Conservation (phyloP, 1,140 invertebrate genomes). For the Meloidogyne exigua region DNA sequence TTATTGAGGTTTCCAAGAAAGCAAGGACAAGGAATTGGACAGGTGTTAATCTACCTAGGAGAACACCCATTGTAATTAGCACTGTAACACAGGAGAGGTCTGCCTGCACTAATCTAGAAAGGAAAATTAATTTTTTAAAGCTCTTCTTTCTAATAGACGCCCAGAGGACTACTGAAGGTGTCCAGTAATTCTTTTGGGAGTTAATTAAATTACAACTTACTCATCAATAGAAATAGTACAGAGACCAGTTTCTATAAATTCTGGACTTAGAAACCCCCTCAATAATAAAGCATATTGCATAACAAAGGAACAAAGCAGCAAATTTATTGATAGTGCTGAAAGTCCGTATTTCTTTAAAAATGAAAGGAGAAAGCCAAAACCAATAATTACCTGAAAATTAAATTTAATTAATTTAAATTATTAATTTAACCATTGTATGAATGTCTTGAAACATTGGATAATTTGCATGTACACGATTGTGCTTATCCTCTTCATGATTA, state of each 20-base stretch:
- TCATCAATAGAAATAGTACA: slow-evolving; percentile 63
- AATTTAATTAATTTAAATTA: neutral
- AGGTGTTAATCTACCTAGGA: slow-evolving; percentile 66
- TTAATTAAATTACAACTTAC: slow-evolving; percentile 5
- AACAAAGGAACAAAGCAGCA: slow-evolving; percentile 71
- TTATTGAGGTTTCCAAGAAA: slow-evolving; percentile 65
- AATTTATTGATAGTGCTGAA: slow-evolving; percentile 82
- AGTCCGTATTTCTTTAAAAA: slow-evolving; percentile 73
- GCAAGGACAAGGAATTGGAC: slow-evolving; percentile 67
- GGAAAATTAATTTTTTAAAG: neutral
- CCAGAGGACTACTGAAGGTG: no score
- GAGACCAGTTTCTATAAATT: slow-evolving; percentile 52
- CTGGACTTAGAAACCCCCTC: slow-evolving; percentile 54
- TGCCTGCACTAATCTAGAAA: slow-evolving; percentile 63
- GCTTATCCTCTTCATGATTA: slow-evolving; percentile 33
- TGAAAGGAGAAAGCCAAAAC: slow-evolving; percentile 51
- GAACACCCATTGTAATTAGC: slow-evolving; percentile 68
- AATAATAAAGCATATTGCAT: slow-evolving; percentile 53
- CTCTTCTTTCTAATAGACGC: no score
- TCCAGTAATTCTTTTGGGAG: no score
- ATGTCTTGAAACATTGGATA: slow-evolving; percentile 61
- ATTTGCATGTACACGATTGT: slow-evolving; percentile 28
- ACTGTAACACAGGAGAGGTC: slow-evolving; percentile 68
- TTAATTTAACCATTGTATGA: slow-evolving; percentile 55
- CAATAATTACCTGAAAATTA: slow-evolving; percentile 44